phyloP scores from a whole-genome alignment of 2,888 invertebrate genomes.

The Mechanitis mazaeus region DNA sequence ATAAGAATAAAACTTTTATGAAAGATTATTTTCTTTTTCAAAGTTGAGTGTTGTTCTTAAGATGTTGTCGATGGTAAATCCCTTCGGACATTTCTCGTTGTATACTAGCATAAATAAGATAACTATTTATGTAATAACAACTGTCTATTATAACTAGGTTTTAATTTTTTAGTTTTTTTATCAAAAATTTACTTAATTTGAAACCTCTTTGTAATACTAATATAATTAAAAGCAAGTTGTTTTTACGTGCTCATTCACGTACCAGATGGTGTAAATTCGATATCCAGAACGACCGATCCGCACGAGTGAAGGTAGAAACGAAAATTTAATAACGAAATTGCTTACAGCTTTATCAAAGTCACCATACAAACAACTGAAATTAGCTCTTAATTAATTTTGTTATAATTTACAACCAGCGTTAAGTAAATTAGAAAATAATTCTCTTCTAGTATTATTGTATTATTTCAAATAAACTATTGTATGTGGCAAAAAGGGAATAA shows the following conservation, averaged over 20 bases:
- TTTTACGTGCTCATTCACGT: constrained; percentile 3
- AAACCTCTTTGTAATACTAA: neutral
- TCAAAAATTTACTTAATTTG: no score
- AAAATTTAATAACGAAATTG: constrained; percentile 30
- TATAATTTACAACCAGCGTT: constrained; percentile 29
- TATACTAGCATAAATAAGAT: no score
- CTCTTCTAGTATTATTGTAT: neutral
- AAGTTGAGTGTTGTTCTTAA: no score
- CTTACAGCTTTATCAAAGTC: constrained; percentile 30
- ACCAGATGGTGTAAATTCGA: constrained; percentile 8
- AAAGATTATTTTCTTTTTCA: no score
- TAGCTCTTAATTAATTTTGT: constrained; percentile 29
- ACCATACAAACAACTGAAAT: constrained; percentile 29
- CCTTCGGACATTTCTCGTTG: no score
- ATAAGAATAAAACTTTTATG: no score
- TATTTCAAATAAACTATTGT: no score
- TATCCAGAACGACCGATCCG: constrained; percentile 13
- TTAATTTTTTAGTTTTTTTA: no score
- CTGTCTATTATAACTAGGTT: no score
- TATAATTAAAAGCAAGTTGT: constrained; percentile 1
- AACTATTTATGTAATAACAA: no score
- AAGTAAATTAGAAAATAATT: constrained; percentile 4
- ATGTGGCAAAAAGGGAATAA: no score
- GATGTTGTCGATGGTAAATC: no score
- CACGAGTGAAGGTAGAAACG: constrained; percentile 16